These are phyloP conservation scores for Calephelis nemesis DNA, from an alignment of 1,140 invertebrate species.

Conservation along the genomic window DNA sequence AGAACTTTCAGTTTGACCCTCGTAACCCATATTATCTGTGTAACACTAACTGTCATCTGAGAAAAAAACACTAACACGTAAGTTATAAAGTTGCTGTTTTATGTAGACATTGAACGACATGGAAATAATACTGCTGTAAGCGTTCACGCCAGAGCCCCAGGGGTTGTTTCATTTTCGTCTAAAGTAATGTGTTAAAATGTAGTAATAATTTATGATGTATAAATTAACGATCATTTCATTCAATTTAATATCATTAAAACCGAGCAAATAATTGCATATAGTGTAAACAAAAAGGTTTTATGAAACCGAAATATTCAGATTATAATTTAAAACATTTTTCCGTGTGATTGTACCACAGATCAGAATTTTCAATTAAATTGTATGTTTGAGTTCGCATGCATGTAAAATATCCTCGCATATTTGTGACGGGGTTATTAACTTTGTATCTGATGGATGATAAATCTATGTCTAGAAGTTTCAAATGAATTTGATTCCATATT, in stretches of 20 bases:
- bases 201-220: no score
- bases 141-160: no score
- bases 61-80: no score
- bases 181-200: no score
- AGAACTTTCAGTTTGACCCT: no score
- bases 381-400: constrained; percentile 4
- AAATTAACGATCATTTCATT: no score
- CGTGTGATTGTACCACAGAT: not conserved
- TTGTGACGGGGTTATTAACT: constrained; percentile 1
- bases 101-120: no score
- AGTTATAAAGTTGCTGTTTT: no score
- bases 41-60: no score
- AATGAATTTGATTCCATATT: not conserved
- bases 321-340: not conserved
- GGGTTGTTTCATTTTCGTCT: no score
- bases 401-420: constrained; percentile 6
- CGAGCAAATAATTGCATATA: not conserved
- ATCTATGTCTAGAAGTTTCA: not conserved
- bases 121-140: no score
- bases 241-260: not conserved
- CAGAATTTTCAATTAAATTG: constrained; percentile 14
- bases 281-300: not conserved
- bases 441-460: not conserved
- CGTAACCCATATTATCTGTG: no score
- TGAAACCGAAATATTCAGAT: not conserved